These are phyloP conservation scores for Sebastolobus altivelis DNA, from an alignment of 2,797 vertebrate genomes.

Conservation along the genomic window DNA sequence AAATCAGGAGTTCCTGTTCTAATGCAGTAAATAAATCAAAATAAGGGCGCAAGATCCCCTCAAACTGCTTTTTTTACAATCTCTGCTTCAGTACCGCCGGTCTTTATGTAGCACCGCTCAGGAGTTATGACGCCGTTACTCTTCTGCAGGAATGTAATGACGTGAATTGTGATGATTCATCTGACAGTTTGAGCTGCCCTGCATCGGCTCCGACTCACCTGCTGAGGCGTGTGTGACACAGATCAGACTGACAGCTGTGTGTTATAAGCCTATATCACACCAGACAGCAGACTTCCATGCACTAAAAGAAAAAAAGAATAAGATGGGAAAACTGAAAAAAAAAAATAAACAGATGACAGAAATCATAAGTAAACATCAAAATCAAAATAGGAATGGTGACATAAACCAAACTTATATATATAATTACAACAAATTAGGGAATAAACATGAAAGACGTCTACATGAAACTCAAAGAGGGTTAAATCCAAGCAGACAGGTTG, in stretches of 20 bases:
- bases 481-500: not conserved
- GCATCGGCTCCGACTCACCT: constrained; percentile 68
- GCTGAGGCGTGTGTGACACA: constrained; percentile 32
- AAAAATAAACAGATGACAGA: constrained; percentile 46
- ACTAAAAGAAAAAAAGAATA: constrained; percentile 78
- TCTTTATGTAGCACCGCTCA: not conserved
- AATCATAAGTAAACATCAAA: constrained; percentile 50
- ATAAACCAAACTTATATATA: constrained; percentile 8
- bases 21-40: not conserved
- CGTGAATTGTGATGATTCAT: not conserved
- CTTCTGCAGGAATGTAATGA: not conserved
- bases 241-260: constrained; percentile 49
- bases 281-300: constrained; percentile 78
- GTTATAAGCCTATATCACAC: constrained; percentile 52
- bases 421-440: not conserved
- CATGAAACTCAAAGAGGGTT: not conserved
- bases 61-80: not conserved
- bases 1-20: not conserved
- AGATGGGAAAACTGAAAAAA: constrained; percentile 62
- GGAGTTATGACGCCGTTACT: not conserved
- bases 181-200: constrained; percentile 6
- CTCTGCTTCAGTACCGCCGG: too few species aligned
- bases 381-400: constrained; percentile 32
- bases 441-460: not conserved
- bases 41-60: not conserved